Evolutionary conservation across 2,888 invertebrate species (phyloP).

Genomic region (Cheilosia pagana): DNA sequence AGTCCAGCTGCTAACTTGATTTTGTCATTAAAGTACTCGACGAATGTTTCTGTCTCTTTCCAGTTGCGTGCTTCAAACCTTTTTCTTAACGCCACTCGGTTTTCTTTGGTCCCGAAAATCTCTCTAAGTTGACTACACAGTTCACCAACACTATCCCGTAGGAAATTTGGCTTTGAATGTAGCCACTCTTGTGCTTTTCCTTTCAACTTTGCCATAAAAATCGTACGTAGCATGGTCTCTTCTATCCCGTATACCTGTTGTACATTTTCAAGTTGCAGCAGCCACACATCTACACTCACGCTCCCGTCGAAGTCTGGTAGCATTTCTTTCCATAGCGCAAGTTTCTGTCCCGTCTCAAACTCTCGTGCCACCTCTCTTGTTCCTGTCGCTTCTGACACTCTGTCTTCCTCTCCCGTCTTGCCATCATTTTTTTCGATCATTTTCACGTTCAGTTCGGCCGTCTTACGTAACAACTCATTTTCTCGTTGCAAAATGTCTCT

Average conservation of each 20-base stretch:
- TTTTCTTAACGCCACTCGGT: constrained; percentile 4
- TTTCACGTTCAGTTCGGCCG: too few relatives aligned
- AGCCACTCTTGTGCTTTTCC: constrained; percentile 41
- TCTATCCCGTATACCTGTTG: background rate
- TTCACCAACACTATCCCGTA: constrained; percentile 23
- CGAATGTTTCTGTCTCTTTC: constrained; percentile 4
- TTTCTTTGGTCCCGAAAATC: constrained; percentile 10
- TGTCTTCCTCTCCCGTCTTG: too few relatives aligned
- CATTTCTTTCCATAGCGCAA: too few relatives aligned
- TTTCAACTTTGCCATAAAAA: constrained; percentile 16
- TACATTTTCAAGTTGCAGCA: constrained; percentile 11
- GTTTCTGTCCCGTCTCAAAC: too few relatives aligned
- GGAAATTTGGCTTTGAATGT: constrained; percentile 26
- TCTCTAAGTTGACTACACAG: constrained; percentile 30
- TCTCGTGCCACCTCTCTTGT: too few relatives aligned
- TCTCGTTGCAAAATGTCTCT: too few relatives aligned
- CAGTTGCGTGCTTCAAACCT: constrained; percentile 24
- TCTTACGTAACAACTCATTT: too few relatives aligned
- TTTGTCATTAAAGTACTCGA: constrained; percentile 23
- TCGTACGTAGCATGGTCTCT: background rate
- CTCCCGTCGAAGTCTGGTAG: too few relatives aligned
- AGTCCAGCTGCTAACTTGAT: background rate
- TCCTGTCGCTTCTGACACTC: too few relatives aligned
- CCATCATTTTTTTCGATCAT: too few relatives aligned
- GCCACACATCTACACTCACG: constrained; percentile 10